These are phyloP conservation scores for Hyles euphorbiae DNA, from an alignment of 1,140 invertebrate genomes.

Conservation along the genomic window DNA sequence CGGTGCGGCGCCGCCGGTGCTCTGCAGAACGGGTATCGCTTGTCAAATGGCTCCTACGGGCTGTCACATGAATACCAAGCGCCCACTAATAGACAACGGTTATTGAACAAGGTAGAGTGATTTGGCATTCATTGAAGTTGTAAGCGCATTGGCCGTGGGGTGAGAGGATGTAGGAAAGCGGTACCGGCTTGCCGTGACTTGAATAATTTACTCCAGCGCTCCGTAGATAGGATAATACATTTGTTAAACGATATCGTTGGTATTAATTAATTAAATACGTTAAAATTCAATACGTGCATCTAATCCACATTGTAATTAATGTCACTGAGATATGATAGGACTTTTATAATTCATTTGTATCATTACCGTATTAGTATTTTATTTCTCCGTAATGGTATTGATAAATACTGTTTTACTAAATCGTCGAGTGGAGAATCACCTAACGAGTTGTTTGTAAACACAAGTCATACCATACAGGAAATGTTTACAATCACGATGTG, in stretches of 20 bases:
- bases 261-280: constrained; percentile 35
- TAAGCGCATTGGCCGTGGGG: constrained; percentile 5
- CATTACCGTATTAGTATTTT: too few relatives aligned
- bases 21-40: constrained; percentile 43
- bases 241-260: constrained; percentile 40
- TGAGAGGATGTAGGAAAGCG: constrained; percentile 18
- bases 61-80: constrained; percentile 48
- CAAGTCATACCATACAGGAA: too few relatives aligned
- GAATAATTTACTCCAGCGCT: constrained; percentile 45
- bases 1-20: constrained; percentile 23
- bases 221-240: constrained; percentile 33
- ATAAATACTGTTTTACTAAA: too few relatives aligned
- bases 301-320: constrained; percentile 32
- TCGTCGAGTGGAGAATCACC: too few relatives aligned
- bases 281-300: constrained; percentile 45
- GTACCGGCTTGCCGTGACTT: constrained; percentile 32
- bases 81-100: constrained; percentile 45
- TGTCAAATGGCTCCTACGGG: constrained; percentile 30
- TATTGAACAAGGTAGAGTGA: constrained; percentile 42
- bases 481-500: not conserved
- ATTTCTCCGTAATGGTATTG: too few relatives aligned
- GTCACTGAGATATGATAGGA: not conserved
- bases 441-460: too few relatives aligned
- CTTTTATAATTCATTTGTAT: too few relatives aligned
- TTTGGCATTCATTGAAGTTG: constrained; percentile 43